Base-by-base conservation (phyloP, 2,888 invertebrate species). In the Allacma fusca region DNA sequence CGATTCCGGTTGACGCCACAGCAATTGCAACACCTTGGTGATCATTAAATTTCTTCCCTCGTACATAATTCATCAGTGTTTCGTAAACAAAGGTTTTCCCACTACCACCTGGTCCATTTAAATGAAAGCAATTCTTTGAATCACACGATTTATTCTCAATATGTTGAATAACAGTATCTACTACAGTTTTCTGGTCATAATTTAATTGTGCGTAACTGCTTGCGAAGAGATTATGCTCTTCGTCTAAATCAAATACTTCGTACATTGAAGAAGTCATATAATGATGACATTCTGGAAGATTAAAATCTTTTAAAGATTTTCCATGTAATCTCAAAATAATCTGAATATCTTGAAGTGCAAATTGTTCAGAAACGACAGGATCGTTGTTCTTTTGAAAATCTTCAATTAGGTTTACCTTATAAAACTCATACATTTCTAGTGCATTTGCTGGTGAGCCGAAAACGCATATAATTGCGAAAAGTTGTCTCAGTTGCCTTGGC, bases 41-140 rank as follows among this genome's bases (percentile, higher is more conserved):
- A 13, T 2, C 4, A 13, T 57, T 21, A 57, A 57, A 57, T 13
- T 12, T 7, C 28, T n/a, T 1, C 24, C 81, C 76, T 81, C 84
- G 59, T 1, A 84, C 21, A 0, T 76, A 23, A 67, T 77, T 62
- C 4, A 80, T 76, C 4, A 85, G 19, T 16, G 19, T 24, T 2
- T 67, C 34, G 26, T 67, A 28, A 1, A 67, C 1, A 19, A 59
- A 87, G 1, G 87, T 87, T 83, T 88, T 88, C 1, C 87, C 87
- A n/a, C n/a, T n/a, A n/a, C n/a, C n/a, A n/a, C n/a, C n/a, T n/a
- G n/a, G n/a, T n/a, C n/a, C n/a, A n/a, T 87, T 87, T 9, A 87
- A 12, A 12, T 29, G n/a, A 67, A 67, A 67, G 19, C 29, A 67
- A n/a, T 67, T 67, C 2, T 28, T 67, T 1, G n/a, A n/a, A n/a